Conservation (phyloP, 2,113 vertebrate genomes). For the Pelmatolapia mariae region DNA sequence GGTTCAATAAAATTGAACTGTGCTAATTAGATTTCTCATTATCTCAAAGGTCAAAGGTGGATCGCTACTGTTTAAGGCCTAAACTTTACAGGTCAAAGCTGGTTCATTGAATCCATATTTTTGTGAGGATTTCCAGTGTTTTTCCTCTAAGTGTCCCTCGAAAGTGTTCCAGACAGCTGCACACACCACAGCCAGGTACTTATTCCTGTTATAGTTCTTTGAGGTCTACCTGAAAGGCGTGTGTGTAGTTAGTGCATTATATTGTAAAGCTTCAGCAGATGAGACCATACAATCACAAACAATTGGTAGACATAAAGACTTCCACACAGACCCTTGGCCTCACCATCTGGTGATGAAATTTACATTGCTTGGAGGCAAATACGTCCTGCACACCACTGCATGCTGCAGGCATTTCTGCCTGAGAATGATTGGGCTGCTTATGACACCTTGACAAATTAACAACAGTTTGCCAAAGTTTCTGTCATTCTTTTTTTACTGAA, state of each 20-base stretch:
- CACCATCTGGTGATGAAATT: not conserved
- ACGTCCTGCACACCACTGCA: not conserved
- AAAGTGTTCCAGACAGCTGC: not conserved
- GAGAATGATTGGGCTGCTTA: not conserved
- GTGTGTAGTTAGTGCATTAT: not conserved
- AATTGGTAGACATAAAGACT: not conserved
- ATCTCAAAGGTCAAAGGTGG: not conserved
- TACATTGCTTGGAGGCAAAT: not conserved
- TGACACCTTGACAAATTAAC: not conserved
- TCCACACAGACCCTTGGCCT: not conserved
- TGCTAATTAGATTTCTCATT: not conserved
- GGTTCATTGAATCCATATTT: not conserved
- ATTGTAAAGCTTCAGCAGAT: not conserved
- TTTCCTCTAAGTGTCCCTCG: not conserved
- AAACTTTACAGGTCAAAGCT: not conserved
- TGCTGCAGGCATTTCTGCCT: not conserved
- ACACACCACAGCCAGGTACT: not conserved
- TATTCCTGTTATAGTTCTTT: not conserved
- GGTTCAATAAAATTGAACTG: not conserved
- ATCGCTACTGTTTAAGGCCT: not conserved
- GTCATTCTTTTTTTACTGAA: not conserved
- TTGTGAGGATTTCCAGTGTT: not conserved
- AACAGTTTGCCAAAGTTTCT: not conserved
- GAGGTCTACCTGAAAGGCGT: not conserved
- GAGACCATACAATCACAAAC: not conserved